A percentile compares a stretch with the other conserved stretches of the same genome.
Conservation (phyloP, 2,888 invertebrate species). For the Bhutanitis thaidina region DNA sequence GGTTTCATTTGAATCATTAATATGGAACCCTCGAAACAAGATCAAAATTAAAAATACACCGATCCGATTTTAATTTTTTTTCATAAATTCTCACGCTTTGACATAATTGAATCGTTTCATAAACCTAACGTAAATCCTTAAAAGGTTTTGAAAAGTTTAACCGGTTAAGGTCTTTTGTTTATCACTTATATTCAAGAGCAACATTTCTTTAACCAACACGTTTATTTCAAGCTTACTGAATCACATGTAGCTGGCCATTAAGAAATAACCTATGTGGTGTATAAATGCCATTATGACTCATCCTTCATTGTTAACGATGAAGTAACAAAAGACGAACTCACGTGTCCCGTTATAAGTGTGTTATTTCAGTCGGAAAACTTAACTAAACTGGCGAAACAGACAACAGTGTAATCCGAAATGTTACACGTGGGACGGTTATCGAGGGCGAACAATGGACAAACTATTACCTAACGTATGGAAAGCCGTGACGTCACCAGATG, state of each 20-base stretch:
- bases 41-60: no score
- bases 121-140: no score
- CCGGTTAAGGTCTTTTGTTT: no score
- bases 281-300: constrained; percentile 5
- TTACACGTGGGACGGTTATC: constrained; percentile 8
- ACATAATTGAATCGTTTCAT: no score
- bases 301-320: constrained; percentile 25
- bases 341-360: background rate
- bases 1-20: no score
- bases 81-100: no score
- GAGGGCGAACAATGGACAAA: background rate
- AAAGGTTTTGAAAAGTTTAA: no score
- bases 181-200: no score
- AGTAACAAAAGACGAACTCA: constrained; percentile 20
- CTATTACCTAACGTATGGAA: constrained; percentile 47
- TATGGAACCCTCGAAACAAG: no score
- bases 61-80: no score
- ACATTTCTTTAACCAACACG: background rate
- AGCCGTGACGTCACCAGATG: constrained; percentile 51
- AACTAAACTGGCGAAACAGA: background rate
- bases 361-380: background rate
- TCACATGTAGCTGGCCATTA: constrained; percentile 1
- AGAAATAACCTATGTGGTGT: background rate
- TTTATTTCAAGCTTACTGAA: background rate
- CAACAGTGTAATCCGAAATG: constrained; percentile 8